Evolutionary conservation across 2,113 vertebrate species (phyloP).

Genomic region (Actenoides lindsayi): DNA sequence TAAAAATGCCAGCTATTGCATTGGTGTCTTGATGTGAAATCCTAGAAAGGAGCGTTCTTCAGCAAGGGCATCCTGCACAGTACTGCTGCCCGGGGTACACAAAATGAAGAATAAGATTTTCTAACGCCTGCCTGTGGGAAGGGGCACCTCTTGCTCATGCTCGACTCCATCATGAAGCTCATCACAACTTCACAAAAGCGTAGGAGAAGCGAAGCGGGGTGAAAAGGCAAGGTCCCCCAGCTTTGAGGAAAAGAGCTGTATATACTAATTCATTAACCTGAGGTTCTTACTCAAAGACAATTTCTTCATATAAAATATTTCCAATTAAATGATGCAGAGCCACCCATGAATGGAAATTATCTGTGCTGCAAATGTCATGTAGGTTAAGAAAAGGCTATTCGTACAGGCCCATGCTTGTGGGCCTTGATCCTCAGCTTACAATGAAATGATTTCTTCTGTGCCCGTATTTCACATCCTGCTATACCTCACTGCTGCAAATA

Average conservation of each 20-base stretch:
- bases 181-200: accelerated
- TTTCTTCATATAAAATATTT: background rate
- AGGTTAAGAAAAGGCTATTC: background rate
- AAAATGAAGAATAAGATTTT: background rate
- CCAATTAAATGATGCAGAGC: background rate
- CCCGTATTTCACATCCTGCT: background rate
- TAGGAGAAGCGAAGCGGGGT: background rate
- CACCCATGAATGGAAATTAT: background rate
- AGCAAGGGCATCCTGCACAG: accelerated
- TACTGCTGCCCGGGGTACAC: background rate
- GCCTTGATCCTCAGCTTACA: background rate
- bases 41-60: background rate
- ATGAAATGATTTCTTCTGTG: background rate
- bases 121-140: background rate
- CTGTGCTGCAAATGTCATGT: background rate
- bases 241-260: background rate
- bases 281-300: background rate
- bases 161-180: background rate
- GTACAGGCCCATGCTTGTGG: background rate
- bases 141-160: background rate
- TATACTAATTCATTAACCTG: background rate
- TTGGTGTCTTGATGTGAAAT: background rate
- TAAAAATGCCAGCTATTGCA: background rate
- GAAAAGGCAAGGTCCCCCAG: accelerated
- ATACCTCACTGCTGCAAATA: background rate